Evolutionary conservation across 2,797 vertebrate species (phyloP).

Genomic region (Platyrinchus mystaceus): DNA sequence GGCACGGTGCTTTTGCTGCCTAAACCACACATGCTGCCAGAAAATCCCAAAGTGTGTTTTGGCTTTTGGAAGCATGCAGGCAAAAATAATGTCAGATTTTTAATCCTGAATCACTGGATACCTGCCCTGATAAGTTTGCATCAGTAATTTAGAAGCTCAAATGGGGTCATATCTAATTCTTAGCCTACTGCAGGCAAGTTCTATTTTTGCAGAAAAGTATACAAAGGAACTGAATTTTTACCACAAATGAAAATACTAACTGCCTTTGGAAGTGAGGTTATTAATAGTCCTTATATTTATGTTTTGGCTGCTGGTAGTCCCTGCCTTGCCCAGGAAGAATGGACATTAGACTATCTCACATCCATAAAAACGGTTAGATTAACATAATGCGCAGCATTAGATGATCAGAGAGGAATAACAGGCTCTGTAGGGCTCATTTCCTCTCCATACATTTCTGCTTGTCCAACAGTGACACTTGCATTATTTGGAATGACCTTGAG

Average conservation of each 20-base stretch:
- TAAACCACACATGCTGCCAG: background rate
- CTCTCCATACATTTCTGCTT: background rate
- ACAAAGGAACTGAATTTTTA: background rate
- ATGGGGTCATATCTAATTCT: background rate
- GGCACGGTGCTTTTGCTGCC: background rate
- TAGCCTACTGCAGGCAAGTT: background rate
- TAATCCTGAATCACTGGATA: background rate
- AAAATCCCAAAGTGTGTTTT: background rate
- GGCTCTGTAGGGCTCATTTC: background rate
- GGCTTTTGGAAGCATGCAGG: background rate
- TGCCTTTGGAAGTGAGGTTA: background rate
- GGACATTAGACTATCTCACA: background rate
- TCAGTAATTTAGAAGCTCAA: background rate
- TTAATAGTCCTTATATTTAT: background rate
- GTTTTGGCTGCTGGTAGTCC: background rate
- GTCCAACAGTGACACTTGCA: background rate
- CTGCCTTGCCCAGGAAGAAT: background rate
- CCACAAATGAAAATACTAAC: background rate
- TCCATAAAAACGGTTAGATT: background rate
- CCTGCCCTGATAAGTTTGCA: background rate
- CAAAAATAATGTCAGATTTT: background rate
- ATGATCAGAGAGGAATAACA: background rate
- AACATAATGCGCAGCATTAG: background rate
- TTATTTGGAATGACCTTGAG: background rate
- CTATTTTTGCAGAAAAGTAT: background rate